These are phyloP conservation scores for Leptothorax acervorum DNA, from an alignment of 2,888 invertebrate genomes.

Conservation along the genomic window DNA sequence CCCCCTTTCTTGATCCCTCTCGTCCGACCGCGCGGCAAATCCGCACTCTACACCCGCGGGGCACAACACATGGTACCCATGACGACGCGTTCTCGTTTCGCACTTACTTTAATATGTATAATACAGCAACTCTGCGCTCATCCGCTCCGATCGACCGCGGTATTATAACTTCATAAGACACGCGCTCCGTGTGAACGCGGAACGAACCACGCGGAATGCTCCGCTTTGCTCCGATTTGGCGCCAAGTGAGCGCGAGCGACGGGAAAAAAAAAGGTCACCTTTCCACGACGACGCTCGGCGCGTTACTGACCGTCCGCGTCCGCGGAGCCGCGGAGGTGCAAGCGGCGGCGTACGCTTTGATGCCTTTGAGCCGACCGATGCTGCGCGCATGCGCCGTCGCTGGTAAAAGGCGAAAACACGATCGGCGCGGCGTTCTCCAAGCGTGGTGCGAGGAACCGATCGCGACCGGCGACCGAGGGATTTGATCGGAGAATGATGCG, in stretches of 20 bases:
- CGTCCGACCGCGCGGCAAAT: constrained; percentile 48
- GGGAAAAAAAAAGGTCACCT: not conserved
- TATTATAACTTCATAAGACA: not conserved
- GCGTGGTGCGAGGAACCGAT: not conserved
- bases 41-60: constrained; percentile 73
- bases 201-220: not conserved
- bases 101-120: not conserved
- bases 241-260: constrained; percentile 5
- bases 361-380: constrained; percentile 1
- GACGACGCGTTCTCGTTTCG: constrained; percentile 68
- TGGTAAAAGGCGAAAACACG: constrained; percentile 35
- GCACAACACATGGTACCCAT: constrained; percentile 77
- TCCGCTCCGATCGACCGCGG: not conserved
- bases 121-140: not conserved
- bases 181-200: not conserved
- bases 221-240: constrained; percentile 22
- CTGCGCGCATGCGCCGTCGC: constrained; percentile 52
- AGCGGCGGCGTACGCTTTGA: constrained; percentile 47
- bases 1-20: not conserved
- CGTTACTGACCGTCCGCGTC: constrained; percentile 68
- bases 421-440: not conserved
- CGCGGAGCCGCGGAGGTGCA: not conserved
- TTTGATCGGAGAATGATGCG: constrained; percentile 24
- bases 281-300: constrained; percentile 64
- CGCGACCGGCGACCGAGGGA: not conserved